These are phyloP conservation scores for Trissolcus japonicus DNA, from an alignment of 2,888 invertebrate species.

Conservation along the genomic window DNA sequence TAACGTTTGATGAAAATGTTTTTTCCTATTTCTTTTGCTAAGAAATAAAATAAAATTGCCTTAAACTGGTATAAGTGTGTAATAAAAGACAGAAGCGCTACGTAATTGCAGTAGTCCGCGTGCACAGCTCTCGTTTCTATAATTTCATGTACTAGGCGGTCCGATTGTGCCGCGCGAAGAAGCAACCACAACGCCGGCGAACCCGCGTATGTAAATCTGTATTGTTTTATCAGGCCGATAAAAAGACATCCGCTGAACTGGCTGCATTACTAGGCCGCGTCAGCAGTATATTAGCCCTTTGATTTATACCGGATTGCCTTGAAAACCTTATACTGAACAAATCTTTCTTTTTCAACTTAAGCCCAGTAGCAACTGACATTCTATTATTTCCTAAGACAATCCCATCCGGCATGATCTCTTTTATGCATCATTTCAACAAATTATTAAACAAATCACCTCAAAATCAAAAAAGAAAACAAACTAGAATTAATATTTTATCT, in stretches of 20 bases:
- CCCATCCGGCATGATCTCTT: slow-evolving; percentile 1
- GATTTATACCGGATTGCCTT: slow-evolving; percentile 74
- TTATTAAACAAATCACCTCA: no score
- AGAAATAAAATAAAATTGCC: no score
- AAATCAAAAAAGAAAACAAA: no score
- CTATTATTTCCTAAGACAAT: slow-evolving; percentile 30
- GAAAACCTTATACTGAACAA: slow-evolving; percentile 71
- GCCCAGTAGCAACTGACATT: slow-evolving; percentile 48
- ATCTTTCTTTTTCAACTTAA: slow-evolving; percentile 53
- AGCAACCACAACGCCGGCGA: slow-evolving; percentile 53
- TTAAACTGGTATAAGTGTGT: no score
- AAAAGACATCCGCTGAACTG: slow-evolving; percentile 70
- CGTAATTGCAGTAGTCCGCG: slow-evolving; percentile 24
- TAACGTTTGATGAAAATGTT: no score
- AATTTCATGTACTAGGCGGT: slow-evolving; percentile 39
- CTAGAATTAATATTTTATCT: no score
- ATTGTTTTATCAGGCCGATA: slow-evolving; percentile 74
- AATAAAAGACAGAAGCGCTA: background rate
- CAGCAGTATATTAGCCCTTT: slow-evolving; percentile 73
- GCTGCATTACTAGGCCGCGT: slow-evolving; percentile 69
- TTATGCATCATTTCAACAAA: background rate
- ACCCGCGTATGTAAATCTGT: slow-evolving; percentile 73
- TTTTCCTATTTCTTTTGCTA: no score
- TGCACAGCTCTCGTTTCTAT: slow-evolving; percentile 26
- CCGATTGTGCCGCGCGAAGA: slow-evolving; percentile 52